phyloP scores from a whole-genome alignment of 2,797 vertebrate genomes.

The Pseudochirops cupreus region DNA sequence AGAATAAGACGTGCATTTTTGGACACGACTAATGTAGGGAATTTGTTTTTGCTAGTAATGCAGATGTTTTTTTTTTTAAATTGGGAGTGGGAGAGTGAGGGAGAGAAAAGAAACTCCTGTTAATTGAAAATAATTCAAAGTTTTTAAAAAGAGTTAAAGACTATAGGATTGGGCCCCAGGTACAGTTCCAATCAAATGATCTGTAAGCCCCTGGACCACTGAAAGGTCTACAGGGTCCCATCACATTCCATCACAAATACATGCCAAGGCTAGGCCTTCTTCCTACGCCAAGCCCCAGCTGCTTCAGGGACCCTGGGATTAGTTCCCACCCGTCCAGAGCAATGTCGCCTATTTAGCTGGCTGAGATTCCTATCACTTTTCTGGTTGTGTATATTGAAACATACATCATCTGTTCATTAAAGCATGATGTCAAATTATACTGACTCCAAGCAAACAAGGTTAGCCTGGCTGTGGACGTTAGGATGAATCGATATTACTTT shows the following conservation, averaged over 20 bases:
- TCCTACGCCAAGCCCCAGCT: neutral
- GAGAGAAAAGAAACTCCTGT: neutral
- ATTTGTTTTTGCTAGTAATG: neutral
- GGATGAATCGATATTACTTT: slow-evolving; percentile 4
- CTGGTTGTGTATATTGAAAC: slow-evolving; percentile 37
- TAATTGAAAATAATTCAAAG: neutral
- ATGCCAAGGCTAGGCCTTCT: neutral
- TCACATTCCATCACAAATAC: neutral
- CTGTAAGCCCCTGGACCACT: neutral
- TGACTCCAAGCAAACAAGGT: slow-evolving; percentile 54
- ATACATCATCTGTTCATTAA: slow-evolving; percentile 77
- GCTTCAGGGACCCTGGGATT: slow-evolving; percentile 19
- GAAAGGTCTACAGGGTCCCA: slow-evolving; percentile 1
- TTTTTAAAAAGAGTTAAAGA: neutral
- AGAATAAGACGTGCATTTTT: neutral
- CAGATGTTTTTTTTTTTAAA: neutral
- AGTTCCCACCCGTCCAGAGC: slow-evolving; percentile 35
- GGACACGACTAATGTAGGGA: neutral
- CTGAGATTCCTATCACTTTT: slow-evolving; percentile 61
- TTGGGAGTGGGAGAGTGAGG: neutral
- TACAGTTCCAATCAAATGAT: neutral
- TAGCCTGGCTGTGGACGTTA: neutral
- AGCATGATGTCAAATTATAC: slow-evolving; percentile 60
- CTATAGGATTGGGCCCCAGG: neutral
- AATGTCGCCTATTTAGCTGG: slow-evolving; percentile 48